Base-by-base conservation (phyloP, 2,888 invertebrate species). In the Caenorhabditis panamensis region DNA sequence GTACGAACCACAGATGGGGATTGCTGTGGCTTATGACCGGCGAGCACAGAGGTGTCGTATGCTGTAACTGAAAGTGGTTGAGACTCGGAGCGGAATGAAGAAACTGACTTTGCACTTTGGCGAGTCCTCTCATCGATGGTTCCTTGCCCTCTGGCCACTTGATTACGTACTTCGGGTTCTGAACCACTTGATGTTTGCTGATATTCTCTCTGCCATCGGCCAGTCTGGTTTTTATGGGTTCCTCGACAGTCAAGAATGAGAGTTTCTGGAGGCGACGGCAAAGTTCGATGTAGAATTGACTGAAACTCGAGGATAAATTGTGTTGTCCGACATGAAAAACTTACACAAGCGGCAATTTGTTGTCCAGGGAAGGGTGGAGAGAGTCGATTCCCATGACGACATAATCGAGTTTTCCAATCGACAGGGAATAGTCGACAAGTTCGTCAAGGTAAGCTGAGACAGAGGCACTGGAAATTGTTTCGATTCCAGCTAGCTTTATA, bases 251-350 rank as follows among this genome's bases (percentile, higher is more conserved):
- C 22, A 73, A 9, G 22, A 73, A 73, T 13, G 73, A 66, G 1
- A 66, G 31, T 28, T 73, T 73, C 37, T 73, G 73, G 28, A 64
- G 22, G 2, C 73, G 58, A 26, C 73, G 64, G 24, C 58, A 64
- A 1, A 73, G 18, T 73, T 73, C 73, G 18, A 73, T 37, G 31
- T 73, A 73, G 59, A 73, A 73, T 26, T 59, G 59, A 22, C 36
- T 59, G 59, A 11, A 41, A 41, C 2, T 9, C 3, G 9, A 41
- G n/a, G n/a, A 41, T 16, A 41, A 41, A 41, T 41, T 41, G 41
- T 9, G n/a, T n/a, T n/a, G n/a, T n/a, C n/a, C n/a, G n/a, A n/a
- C n/a, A n/a, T n/a, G n/a, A n/a, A n/a, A 8, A 20, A 20, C 54
- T n/a, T n/a, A 54, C 54, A 44, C 54, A 6, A 26, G 37, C 9